A percentile compares a stretch with the other conserved stretches of the same genome.
These are phyloP conservation scores for Panthera leo DNA, from an alignment of 2,113 vertebrate species.

Conservation along the genomic window DNA sequence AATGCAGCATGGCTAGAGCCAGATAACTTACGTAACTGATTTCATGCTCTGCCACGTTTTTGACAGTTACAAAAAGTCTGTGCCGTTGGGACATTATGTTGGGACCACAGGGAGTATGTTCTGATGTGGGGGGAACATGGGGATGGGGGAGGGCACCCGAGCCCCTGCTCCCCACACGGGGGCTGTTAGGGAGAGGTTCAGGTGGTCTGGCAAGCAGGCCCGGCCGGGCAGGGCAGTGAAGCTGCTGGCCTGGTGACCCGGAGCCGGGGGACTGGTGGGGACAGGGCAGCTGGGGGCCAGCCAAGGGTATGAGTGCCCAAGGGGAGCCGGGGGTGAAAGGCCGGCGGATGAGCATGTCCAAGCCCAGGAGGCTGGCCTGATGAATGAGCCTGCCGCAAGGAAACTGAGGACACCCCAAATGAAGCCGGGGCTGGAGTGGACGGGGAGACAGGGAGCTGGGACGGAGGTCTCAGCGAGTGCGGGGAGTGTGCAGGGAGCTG, in stretches of 20 bases:
- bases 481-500: neutral
- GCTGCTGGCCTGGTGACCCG: no score
- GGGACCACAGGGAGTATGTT: neutral
- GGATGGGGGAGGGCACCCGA: rapidly evolving
- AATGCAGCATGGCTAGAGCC: constrained; percentile 39
- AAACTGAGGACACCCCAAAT: neutral
- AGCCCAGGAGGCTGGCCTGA: neutral
- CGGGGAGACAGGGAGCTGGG: neutral
- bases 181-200: neutral
- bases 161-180: neutral
- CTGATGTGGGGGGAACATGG: no score
- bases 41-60: constrained; percentile 51
- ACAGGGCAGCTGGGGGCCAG: neutral
- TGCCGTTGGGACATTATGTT: neutral
- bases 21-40: constrained; percentile 55
- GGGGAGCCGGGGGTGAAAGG: neutral
- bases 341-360: neutral
- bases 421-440: neutral
- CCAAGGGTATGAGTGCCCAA: neutral
- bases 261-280: neutral
- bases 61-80: constrained; percentile 47
- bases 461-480: neutral
- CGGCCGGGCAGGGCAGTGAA: neutral
- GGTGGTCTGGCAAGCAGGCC: neutral
- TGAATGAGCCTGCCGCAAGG: neutral